Conservation (phyloP, 2,797 vertebrate genomes). For the Ctenosaura bakeri region DNA sequence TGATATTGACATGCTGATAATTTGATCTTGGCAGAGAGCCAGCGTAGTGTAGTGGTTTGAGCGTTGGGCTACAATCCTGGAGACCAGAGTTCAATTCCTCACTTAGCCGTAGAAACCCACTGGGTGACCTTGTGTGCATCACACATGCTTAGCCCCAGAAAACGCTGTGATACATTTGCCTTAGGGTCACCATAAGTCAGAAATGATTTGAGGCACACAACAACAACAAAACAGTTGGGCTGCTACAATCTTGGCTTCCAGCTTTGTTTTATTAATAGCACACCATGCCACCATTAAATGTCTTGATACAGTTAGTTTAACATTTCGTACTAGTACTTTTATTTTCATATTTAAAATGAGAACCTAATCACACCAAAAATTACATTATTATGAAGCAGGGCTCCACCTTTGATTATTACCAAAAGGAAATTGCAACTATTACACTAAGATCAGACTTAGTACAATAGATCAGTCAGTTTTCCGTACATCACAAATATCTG, state of each 20-base stretch:
- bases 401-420: background rate
- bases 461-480: background rate
- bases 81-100: too few species aligned
- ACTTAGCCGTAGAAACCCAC: too few species aligned
- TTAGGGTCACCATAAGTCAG: too few species aligned
- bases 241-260: background rate
- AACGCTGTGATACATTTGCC: too few species aligned
- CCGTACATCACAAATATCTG: background rate
- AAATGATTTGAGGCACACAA: too few species aligned
- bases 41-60: too few species aligned
- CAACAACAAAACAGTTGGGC: background rate
- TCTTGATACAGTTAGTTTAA: background rate
- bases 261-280: background rate
- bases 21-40: background rate
- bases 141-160: too few species aligned
- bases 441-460: background rate
- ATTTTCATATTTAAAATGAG: background rate
- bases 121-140: too few species aligned
- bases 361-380: background rate
- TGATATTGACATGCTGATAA: background rate
- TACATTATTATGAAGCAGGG: background rate
- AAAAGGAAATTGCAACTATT: background rate
- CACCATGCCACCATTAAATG: background rate
- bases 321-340: background rate
- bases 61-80: too few species aligned